Base-by-base conservation (phyloP, 2,113 vertebrate species). In the Rhinichthys klamathensis region DNA sequence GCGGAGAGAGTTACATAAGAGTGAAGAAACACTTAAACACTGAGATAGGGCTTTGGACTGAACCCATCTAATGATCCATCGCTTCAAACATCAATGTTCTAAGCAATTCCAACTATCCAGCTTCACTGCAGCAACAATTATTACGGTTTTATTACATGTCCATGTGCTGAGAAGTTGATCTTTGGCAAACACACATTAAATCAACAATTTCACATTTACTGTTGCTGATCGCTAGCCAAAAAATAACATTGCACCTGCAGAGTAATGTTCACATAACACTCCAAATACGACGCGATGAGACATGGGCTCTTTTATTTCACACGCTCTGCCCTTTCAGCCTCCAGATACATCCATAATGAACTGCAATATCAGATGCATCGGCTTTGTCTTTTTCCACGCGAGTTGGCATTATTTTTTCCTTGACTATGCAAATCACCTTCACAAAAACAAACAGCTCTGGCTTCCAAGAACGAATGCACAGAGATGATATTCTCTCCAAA, bases 301-400 rank as follows among this genome's bases (percentile, higher is more conserved):
- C 54, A 60, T 32, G 3, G 56, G 82, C 51, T 61, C n/a, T 23
- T 49, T 35, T 67, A 56, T 58, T 80, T 85, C 56, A 65, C 84
- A 87, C 82, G 88, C 82, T 88, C 54, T 38, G 32, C 54, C 73
- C 75, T 84, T 87, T 76, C 78, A 10, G 23, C 83, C 86, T 80
- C 63, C 77, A 89, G 78, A 85, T 30, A 41, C 89, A 91, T 91
- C 80, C 70, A 65, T 90, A 89, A 81, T 78, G 84, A 87, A 77
- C 84, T 74, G 80, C 58, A 74, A 38, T 90, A 92, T 92, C 90
- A 86, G 84, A 83, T 87, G 69, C 83, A 92, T 92, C 91, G 87
- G 86, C 79, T 65, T 74, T 69, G 38, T 6, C 78, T 83, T 91
- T 90, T 92, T 92, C 90, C 91, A 91, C 88, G 89, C 3, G 81